Conservation (phyloP, 2,113 vertebrate genomes). For the Petaurus breviceps region DNA sequence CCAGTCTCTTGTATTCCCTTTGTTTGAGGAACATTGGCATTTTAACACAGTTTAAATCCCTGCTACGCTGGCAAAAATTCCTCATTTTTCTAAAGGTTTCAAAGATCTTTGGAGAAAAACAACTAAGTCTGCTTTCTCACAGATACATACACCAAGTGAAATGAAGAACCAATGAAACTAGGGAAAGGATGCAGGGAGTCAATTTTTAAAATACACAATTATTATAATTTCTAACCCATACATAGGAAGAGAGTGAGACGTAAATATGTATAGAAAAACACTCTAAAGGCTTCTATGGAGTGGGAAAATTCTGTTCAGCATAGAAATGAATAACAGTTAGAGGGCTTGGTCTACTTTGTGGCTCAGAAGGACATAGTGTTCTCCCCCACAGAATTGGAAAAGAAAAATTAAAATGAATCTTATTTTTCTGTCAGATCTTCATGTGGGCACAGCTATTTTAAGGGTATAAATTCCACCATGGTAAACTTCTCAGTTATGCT, state of each 20-base stretch:
- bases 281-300: background rate
- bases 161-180: background rate
- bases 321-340: background rate
- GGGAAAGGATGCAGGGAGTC: background rate
- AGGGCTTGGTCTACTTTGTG: background rate
- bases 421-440: background rate
- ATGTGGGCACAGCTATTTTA: background rate
- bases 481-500: background rate
- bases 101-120: background rate
- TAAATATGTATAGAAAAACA: background rate
- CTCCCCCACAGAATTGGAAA: background rate
- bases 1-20: background rate
- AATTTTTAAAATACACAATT: background rate
- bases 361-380: background rate
- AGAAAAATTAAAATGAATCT: background rate
- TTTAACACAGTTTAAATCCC: background rate
- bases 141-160: background rate
- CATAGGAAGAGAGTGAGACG: background rate
- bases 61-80: background rate
- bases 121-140: background rate
- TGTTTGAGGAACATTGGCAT: background rate
- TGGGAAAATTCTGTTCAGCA: background rate
- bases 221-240: background rate
- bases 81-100: background rate
- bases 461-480: background rate